Conservation (phyloP, 2,888 invertebrate species). For the Melieria picta region DNA sequence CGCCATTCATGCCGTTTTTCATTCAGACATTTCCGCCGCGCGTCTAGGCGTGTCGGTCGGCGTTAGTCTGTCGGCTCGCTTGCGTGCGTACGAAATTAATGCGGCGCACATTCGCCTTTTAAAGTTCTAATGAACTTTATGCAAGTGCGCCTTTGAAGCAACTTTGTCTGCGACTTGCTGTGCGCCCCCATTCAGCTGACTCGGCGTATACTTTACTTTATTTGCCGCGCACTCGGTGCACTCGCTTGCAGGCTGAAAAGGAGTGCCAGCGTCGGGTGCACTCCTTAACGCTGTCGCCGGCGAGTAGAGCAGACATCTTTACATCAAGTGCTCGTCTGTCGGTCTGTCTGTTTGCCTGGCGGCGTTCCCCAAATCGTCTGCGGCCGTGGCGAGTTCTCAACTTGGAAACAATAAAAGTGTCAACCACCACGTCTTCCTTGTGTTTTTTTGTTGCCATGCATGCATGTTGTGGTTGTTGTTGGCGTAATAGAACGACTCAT, state of each 20-base stretch:
- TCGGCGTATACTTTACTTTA: slow-evolving; percentile 30
- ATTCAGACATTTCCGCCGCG: slow-evolving; percentile 2
- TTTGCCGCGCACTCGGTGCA: not conserved
- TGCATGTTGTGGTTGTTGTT: not conserved
- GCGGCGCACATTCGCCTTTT: slow-evolving; percentile 17
- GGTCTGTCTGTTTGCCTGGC: not conserved
- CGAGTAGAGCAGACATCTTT: slow-evolving; percentile 31
- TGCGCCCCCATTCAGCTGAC: slow-evolving; percentile 21
- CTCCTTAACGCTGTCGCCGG: slow-evolving; percentile 8
- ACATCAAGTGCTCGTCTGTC: slow-evolving; percentile 12
- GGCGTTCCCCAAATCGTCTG: no score
- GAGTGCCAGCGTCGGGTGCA: not conserved
- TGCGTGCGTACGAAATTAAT: not conserved
- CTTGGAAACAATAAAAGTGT: slow-evolving; percentile 31
- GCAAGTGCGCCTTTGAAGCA: not conserved
- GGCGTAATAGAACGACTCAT: not conserved
- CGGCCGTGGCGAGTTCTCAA: not conserved
- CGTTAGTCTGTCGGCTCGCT: not conserved
- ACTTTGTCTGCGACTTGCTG: slow-evolving; percentile 2
- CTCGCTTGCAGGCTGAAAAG: slow-evolving; percentile 23
- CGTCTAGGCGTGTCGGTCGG: not conserved
- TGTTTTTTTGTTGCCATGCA: not conserved
- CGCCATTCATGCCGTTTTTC: slow-evolving; percentile 3
- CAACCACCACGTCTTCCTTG: slow-evolving; percentile 15
- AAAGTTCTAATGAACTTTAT: slow-evolving; percentile 32